These are phyloP conservation scores for Athripsodes cinereus DNA, from an alignment of 2,888 invertebrate species.

Conservation along the genomic window DNA sequence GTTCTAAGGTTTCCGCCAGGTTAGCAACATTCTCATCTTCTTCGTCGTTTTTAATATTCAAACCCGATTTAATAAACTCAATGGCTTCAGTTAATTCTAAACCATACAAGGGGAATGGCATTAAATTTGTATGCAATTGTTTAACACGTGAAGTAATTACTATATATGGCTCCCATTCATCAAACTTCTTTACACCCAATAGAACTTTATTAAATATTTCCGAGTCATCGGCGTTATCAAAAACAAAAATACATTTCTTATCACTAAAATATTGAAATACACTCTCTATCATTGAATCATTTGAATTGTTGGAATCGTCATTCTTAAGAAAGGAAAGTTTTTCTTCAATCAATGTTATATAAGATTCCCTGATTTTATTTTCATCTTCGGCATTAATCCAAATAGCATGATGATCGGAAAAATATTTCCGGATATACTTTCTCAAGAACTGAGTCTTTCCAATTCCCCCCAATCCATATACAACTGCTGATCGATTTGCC, in stretches of 20 bases:
- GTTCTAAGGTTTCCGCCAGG: background rate
- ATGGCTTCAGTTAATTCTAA: background rate
- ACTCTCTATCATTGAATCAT: no score
- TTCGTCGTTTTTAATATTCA: background rate
- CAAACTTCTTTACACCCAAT: background rate
- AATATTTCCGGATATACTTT: background rate
- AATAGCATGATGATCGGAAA: background rate
- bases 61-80: background rate
- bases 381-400: conserved; percentile 1
- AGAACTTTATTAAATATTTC: background rate
- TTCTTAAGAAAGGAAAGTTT: background rate
- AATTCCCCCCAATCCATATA: background rate
- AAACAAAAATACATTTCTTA: background rate
- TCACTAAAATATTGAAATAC: background rate
- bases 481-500: background rate
- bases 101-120: background rate
- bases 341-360: background rate
- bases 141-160: background rate
- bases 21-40: background rate
- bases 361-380: background rate
- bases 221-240: background rate
- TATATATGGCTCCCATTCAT: background rate
- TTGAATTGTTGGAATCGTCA: no score
- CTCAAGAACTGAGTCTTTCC: conserved; percentile 1
- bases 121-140: background rate